Evolutionary conservation across 1,140 invertebrate species (phyloP).

Genomic region (Calephelis virginiensis): DNA sequence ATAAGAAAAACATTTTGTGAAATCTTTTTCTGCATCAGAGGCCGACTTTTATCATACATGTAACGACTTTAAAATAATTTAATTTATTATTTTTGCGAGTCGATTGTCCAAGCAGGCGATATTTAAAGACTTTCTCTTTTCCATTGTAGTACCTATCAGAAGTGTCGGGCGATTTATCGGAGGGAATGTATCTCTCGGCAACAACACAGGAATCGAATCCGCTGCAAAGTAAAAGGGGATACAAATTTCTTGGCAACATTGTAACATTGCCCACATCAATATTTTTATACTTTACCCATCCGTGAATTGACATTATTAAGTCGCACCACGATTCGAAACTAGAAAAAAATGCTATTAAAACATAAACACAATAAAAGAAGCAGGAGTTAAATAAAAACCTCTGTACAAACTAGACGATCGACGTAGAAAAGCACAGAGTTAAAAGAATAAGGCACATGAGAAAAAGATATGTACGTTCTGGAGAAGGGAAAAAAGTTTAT

Average conservation of each 20-base stretch:
- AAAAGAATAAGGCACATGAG: too few relatives aligned
- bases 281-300: constrained; percentile 1
- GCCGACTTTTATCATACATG: neutral
- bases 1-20: too few relatives aligned
- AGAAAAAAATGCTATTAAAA: too few relatives aligned
- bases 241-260: constrained; percentile 33
- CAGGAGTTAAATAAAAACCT: too few relatives aligned
- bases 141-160: constrained; percentile 54
- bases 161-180: constrained; percentile 66
- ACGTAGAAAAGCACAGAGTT: too few relatives aligned
- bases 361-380: too few relatives aligned
- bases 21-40: too few relatives aligned
- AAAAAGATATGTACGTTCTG: too few relatives aligned
- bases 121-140: constrained; percentile 62
- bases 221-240: constrained; percentile 26
- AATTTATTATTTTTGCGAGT: constrained; percentile 37
- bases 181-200: constrained; percentile 46
- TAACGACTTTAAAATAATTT: constrained; percentile 16
- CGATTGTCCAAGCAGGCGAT: constrained; percentile 43
- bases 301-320: neutral
- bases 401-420: too few relatives aligned
- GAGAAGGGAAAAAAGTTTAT: too few relatives aligned
- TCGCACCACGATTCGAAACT: neutral
- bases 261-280: constrained; percentile 20
- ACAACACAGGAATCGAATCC: constrained; percentile 62